phyloP scores from a whole-genome alignment of 2,888 invertebrate genomes.

The Cactoblastis cactorum region DNA sequence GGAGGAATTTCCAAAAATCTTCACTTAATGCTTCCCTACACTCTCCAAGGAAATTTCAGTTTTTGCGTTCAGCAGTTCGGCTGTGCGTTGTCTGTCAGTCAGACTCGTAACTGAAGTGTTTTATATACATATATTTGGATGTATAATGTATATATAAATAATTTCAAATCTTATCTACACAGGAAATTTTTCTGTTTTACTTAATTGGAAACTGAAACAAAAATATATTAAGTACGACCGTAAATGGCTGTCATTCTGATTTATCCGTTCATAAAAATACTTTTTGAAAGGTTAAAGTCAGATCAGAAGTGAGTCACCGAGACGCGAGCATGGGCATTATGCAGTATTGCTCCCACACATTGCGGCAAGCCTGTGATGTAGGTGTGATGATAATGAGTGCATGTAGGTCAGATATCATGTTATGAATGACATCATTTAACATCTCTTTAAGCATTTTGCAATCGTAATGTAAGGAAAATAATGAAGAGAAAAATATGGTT shows the following conservation, averaged over 20 bases:
- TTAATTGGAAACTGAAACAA: not conserved
- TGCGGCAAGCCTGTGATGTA: conserved; percentile 1
- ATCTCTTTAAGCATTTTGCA: not conserved
- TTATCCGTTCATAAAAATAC: not conserved
- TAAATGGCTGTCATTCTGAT: not conserved
- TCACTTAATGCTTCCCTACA: too few relatives aligned
- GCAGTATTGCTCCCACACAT: not conserved
- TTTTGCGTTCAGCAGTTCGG: too few relatives aligned
- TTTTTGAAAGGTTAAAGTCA: conserved; percentile 2
- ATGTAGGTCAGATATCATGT: conserved; percentile 4
- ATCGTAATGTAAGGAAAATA: not conserved
- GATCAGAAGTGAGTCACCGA: not conserved
- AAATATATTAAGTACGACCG: not conserved
- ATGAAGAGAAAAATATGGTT: not conserved
- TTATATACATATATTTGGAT: too few relatives aligned
- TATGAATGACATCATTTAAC: not conserved
- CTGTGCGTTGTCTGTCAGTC: too few relatives aligned
- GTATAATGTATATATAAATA: too few relatives aligned
- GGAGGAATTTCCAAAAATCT: too few relatives aligned
- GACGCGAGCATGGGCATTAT: not conserved
- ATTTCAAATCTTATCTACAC: not conserved
- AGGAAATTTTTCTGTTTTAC: not conserved
- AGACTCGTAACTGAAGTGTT: too few relatives aligned
- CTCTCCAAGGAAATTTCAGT: too few relatives aligned
- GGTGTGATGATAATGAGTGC: conserved; percentile 2